phyloP scores from a whole-genome alignment of 1,140 invertebrate genomes.

The Olivierus martensii region DNA sequence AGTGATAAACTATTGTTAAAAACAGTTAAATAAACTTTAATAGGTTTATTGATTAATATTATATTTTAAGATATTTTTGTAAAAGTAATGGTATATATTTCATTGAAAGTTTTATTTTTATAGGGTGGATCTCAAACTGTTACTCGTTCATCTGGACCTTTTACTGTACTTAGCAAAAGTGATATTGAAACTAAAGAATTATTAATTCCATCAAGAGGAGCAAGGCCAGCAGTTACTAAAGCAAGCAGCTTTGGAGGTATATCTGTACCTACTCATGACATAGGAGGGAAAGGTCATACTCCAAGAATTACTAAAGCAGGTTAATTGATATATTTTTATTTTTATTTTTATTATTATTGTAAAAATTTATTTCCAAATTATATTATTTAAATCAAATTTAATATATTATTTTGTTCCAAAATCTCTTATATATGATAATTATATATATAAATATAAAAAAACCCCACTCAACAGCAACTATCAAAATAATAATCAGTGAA shows the following conservation, averaged over 20 bases:
- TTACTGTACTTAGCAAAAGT: conserved; percentile 1
- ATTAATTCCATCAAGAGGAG: neutral
- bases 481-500: too few relatives aligned
- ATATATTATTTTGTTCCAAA: too few relatives aligned
- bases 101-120: neutral
- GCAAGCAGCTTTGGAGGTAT: conserved; percentile 22
- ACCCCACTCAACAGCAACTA: too few relatives aligned
- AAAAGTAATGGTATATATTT: neutral
- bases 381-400: too few relatives aligned
- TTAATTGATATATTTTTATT: neutral
- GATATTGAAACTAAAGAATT: conserved; percentile 11
- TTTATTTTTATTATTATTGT: neutral
- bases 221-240: conserved; percentile 16
- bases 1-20: too few relatives aligned
- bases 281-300: conserved; percentile 9
- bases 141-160: neutral
- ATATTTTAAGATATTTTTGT: neutral
- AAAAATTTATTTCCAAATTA: neutral
- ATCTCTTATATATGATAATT: too few relatives aligned
- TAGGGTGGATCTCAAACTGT: neutral
- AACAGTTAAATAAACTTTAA: too few relatives aligned
- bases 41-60: too few relatives aligned
- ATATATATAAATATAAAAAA: too few relatives aligned
- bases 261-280: conserved; percentile 14
- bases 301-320: conserved; percentile 21